Conservation (phyloP, 2,797 vertebrate genomes). For the Pangasius larnaudii region DNA sequence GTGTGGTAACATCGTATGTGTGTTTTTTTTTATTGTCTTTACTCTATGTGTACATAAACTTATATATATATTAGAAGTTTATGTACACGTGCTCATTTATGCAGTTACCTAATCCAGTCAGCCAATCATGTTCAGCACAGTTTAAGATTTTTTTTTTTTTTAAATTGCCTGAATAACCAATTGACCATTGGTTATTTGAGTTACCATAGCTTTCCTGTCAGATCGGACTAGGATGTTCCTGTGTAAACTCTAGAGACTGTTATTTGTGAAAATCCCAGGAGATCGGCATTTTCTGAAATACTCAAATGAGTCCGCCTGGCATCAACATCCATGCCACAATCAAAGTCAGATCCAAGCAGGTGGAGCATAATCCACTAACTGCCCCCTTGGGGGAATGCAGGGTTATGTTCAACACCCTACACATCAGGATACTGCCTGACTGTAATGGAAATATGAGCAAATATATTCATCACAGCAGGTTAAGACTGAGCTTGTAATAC, state of each 20-base stretch:
- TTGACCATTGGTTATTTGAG: neutral
- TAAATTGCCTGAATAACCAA: neutral
- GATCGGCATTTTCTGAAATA: neutral
- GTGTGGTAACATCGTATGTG: too few relatives aligned
- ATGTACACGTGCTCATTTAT: neutral
- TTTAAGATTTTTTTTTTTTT: too few relatives aligned
- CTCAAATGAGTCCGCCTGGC: neutral
- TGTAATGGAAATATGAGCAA: slow-evolving; percentile 22
- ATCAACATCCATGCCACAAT: slow-evolving; percentile 10
- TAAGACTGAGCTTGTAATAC: neutral
- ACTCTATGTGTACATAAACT: too few relatives aligned
- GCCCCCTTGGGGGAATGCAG: slow-evolving; percentile 41
- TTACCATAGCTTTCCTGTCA: neutral
- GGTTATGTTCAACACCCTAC: slow-evolving; percentile 1
- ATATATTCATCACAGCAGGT: neutral
- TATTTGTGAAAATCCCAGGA: neutral
- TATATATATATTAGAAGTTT: neutral
- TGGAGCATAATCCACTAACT: slow-evolving; percentile 53
- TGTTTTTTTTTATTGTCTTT: too few relatives aligned
- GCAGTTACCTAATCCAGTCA: neutral
- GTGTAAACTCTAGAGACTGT: slow-evolving; percentile 9
- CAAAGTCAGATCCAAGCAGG: slow-evolving; percentile 32
- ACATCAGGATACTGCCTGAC: slow-evolving; percentile 15
- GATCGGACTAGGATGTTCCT: neutral
- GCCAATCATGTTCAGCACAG: neutral